These are phyloP conservation scores for Microctenopoma lineatum DNA, from an alignment of 2,797 vertebrate species.

Conservation along the genomic window DNA sequence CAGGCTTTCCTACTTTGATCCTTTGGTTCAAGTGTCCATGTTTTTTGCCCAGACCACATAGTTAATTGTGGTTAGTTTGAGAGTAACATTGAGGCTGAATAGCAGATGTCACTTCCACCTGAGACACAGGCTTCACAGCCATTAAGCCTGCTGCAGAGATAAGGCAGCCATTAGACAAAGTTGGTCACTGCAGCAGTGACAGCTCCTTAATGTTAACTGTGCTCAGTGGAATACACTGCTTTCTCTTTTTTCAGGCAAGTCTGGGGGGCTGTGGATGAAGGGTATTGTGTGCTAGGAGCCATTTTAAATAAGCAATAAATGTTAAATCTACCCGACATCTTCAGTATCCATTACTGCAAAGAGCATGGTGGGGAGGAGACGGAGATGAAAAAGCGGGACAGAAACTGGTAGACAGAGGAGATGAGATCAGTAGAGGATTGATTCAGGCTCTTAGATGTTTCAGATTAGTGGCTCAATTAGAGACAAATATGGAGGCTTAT, in stretches of 20 bases:
- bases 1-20: slow-evolving; percentile 65
- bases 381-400: slow-evolving; percentile 56
- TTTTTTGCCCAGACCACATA: slow-evolving; percentile 56
- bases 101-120: slow-evolving; percentile 73
- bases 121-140: slow-evolving; percentile 63
- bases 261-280: slow-evolving; percentile 48
- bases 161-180: slow-evolving; percentile 73
- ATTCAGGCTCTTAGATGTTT: slow-evolving; percentile 80
- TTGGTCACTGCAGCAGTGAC: slow-evolving; percentile 68
- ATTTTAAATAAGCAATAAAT: slow-evolving; percentile 78
- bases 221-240: slow-evolving; percentile 40
- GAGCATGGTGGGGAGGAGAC: slow-evolving; percentile 62
- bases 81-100: slow-evolving; percentile 70
- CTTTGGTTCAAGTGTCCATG: slow-evolving; percentile 38
- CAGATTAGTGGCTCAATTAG: slow-evolving; percentile 81
- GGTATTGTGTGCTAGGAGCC: slow-evolving; percentile 65
- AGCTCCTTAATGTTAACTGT: slow-evolving; percentile 50
- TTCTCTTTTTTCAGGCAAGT: slow-evolving; percentile 50
- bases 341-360: slow-evolving; percentile 80
- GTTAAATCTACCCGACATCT: slow-evolving; percentile 81
- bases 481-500: slow-evolving; percentile 80
- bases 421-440: slow-evolving; percentile 83
- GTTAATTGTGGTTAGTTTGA: slow-evolving; percentile 57
- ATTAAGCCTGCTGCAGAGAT: slow-evolving; percentile 72
- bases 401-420: slow-evolving; percentile 74